Evolutionary conservation across 2,797 vertebrate species (phyloP).

Genomic region (Myripristis murdjan): DNA sequence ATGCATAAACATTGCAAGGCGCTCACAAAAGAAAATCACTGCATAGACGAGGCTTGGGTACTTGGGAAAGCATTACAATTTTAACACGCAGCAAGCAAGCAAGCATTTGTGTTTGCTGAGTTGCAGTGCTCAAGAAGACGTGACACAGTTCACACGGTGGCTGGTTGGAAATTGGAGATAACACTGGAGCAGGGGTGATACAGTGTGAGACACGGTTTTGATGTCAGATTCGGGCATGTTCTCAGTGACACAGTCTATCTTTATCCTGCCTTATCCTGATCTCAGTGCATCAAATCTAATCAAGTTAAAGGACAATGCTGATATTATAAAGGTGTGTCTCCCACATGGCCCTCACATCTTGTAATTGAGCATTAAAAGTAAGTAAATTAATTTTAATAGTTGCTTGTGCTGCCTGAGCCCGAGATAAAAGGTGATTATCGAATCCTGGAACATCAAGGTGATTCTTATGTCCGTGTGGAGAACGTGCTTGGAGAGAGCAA

Average conservation of each 20-base stretch:
- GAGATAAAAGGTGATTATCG: conserved; percentile 54
- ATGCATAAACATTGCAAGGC: conserved; percentile 32
- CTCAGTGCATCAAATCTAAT: conserved; percentile 50
- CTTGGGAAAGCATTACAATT: conserved; percentile 26
- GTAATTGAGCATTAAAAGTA: conserved; percentile 21
- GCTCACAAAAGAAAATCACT: conserved; percentile 22
- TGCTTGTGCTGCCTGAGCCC: conserved; percentile 24
- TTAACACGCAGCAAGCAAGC: conserved; percentile 38
- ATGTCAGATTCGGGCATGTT: neutral
- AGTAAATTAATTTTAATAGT: conserved; percentile 54
- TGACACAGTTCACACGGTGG: neutral
- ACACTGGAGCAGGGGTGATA: too few species aligned
- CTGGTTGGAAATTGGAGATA: neutral
- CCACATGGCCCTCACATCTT: conserved; percentile 29
- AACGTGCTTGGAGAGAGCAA: conserved; percentile 5
- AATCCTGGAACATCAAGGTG: conserved; percentile 18
- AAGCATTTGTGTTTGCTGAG: conserved; percentile 26
- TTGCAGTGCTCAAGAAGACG: neutral
- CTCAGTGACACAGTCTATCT: neutral
- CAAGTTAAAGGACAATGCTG: conserved; percentile 38
- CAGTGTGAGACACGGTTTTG: neutral
- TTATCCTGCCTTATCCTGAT: conserved; percentile 33
- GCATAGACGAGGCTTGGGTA: conserved; percentile 29
- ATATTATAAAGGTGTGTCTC: conserved; percentile 12
- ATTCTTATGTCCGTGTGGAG: conserved; percentile 30